Evolutionary conservation across 2,888 invertebrate species (phyloP).

Genomic region (Erynnis tages): DNA sequence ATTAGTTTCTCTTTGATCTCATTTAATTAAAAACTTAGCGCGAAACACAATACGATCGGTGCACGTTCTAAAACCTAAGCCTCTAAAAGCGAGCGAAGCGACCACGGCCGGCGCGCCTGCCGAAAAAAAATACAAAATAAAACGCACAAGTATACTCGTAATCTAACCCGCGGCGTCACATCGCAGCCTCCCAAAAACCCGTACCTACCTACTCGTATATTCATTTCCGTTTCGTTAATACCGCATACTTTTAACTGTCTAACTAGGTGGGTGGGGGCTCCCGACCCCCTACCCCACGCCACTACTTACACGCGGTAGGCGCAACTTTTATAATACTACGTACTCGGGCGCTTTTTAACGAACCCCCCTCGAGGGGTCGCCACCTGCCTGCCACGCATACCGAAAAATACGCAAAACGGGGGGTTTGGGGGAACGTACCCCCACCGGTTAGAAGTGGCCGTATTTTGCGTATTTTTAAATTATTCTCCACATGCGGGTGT

Average conservation of each 20-base stretch:
- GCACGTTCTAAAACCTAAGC: slow-evolving; percentile 35
- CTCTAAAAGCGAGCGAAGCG: slow-evolving; percentile 37
- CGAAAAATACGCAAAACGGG: slow-evolving; percentile 78
- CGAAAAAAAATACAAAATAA: slow-evolving; percentile 50
- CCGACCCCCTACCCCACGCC: slow-evolving; percentile 44
- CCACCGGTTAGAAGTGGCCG: slow-evolving; percentile 77
- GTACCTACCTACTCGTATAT: slow-evolving; percentile 73
- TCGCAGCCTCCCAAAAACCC: slow-evolving; percentile 70
- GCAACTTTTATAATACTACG: slow-evolving; percentile 82
- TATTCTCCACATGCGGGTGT: slow-evolving; percentile 73
- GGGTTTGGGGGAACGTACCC: slow-evolving; percentile 52
- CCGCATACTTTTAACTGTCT: slow-evolving; percentile 82
- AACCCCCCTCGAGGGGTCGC: slow-evolving; percentile 66
- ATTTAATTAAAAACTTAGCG: slow-evolving; percentile 25
- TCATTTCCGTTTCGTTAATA: slow-evolving; percentile 82
- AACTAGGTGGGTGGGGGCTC: slow-evolving; percentile 65
- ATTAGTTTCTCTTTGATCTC: slow-evolving; percentile 21
- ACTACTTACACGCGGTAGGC: slow-evolving; percentile 82
- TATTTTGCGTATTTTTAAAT: slow-evolving; percentile 82
- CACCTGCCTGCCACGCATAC: slow-evolving; percentile 80
- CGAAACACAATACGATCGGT: slow-evolving; percentile 20
- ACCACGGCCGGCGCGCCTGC: slow-evolving; percentile 21
- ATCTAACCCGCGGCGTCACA: slow-evolving; percentile 70
- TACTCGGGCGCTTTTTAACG: slow-evolving; percentile 80
- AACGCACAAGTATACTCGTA: slow-evolving; percentile 75